phyloP scores from a whole-genome alignment of 2,797 vertebrate species.

The Eurystomus glaucurus region DNA sequence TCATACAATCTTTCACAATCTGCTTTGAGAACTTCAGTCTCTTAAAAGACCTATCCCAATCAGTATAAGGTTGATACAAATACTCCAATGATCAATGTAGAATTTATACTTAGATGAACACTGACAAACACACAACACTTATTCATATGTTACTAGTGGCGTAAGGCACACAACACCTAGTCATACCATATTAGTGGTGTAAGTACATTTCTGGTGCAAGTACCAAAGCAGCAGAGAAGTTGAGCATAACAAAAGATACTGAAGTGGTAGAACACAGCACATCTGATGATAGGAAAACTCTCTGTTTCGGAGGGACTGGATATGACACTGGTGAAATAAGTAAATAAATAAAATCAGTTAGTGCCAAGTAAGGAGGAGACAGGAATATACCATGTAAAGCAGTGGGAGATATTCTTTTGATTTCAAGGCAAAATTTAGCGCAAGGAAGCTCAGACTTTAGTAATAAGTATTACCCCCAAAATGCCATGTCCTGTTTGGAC shows the following conservation, averaged over 20 bases:
- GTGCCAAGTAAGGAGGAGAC: not conserved
- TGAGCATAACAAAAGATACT: not conserved
- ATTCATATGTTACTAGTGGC: not conserved
- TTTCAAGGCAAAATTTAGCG: not conserved
- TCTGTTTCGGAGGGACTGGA: not conserved
- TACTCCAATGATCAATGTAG: not conserved
- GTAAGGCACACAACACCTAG: not conserved
- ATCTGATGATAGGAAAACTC: not conserved
- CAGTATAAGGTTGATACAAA: not conserved
- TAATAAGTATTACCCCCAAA: not conserved
- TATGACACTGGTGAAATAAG: not conserved
- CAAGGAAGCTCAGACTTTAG: not conserved
- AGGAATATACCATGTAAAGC: not conserved
- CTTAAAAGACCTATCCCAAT: not conserved
- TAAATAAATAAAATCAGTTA: not conserved
- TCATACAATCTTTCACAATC: not conserved
- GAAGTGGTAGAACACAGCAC: not conserved
- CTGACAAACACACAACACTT: not conserved
- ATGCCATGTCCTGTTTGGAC: not conserved
- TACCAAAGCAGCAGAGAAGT: not conserved
- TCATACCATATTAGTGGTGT: not conserved
- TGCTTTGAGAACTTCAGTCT: not conserved
- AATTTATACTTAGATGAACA: not conserved
- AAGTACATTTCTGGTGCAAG: not conserved
- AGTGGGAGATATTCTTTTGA: not conserved